phyloP scores from a whole-genome alignment of 2,888 invertebrate genomes.

The Rhodophaea formosa region DNA sequence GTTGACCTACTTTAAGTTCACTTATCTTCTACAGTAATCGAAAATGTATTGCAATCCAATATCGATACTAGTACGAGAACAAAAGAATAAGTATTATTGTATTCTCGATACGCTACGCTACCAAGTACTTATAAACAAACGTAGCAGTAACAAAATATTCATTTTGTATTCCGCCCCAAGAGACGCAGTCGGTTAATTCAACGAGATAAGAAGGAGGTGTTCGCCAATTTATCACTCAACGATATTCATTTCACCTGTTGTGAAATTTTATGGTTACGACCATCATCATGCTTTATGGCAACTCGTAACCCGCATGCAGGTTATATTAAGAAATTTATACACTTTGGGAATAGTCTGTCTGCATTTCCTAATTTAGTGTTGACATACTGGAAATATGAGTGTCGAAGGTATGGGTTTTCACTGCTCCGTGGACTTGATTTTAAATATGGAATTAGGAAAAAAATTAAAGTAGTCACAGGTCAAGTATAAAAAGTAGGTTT shows the following conservation, averaged over 20 bases:
- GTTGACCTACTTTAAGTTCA: not conserved
- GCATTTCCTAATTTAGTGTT: slow-evolving; percentile 7
- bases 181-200: slow-evolving; percentile 12
- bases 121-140: not conserved
- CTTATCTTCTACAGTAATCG: not conserved
- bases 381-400: not conserved
- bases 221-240: slow-evolving; percentile 31
- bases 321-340: slow-evolving; percentile 15
- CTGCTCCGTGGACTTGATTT: not conserved
- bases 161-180: slow-evolving; percentile 2
- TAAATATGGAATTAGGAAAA: too few species aligned
- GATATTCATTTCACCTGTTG: slow-evolving; percentile 44
- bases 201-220: slow-evolving; percentile 20
- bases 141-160: not conserved
- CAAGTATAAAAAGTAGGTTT: too few species aligned
- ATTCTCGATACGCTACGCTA: not conserved
- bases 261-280: slow-evolving; percentile 42
- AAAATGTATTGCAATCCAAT: not conserved
- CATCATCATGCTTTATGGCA: slow-evolving; percentile 16
- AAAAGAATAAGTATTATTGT: not conserved
- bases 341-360: slow-evolving; percentile 12
- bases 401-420: not conserved
- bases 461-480: too few species aligned
- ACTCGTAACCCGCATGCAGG: slow-evolving; percentile 18
- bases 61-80: not conserved